A percentile compares a stretch with the other conserved stretches of the same genome.
phyloP scores from a whole-genome alignment of 1,140 invertebrate species.

The Dufourea novaeangliae region DNA sequence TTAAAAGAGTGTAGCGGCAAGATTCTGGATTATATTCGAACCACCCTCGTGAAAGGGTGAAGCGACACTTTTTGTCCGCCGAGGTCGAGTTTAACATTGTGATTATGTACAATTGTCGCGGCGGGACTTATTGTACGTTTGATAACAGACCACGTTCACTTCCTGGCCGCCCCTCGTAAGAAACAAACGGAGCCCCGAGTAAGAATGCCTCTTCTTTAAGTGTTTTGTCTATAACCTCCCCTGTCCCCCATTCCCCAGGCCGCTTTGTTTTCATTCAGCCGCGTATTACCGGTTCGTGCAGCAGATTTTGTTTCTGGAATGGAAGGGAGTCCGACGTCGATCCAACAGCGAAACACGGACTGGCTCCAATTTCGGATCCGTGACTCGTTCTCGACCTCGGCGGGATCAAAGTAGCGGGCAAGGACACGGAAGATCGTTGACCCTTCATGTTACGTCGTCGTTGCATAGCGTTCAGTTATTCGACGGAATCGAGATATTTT shows the following conservation, averaged over 20 bases:
- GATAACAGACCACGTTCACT: constrained; percentile 40
- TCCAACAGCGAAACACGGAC: not conserved
- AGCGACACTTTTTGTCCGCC: constrained; percentile 13
- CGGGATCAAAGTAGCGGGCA: not conserved
- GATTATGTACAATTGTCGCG: constrained; percentile 41
- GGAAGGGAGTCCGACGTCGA: not conserved
- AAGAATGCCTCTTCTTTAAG: constrained; percentile 38
- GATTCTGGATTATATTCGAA: no score
- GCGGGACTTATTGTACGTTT: constrained; percentile 38
- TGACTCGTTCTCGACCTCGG: not conserved
- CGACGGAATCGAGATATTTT: not conserved
- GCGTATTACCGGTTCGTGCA: not conserved
- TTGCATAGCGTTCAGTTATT: not conserved
- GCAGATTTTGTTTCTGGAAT: not conserved
- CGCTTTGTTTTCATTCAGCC: constrained; percentile 36
- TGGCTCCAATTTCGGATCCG: constrained; percentile 1
- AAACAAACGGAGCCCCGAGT: constrained; percentile 29
- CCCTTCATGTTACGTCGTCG: not conserved
- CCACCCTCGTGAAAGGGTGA: no score
- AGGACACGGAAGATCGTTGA: constrained; percentile 1
- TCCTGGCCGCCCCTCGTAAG: constrained; percentile 22
- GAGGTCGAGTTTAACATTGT: constrained; percentile 29
- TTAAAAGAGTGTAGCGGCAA: no score
- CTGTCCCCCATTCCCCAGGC: no score
- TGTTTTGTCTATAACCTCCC: constrained; percentile 22